phyloP scores from a whole-genome alignment of 1,140 invertebrate species.

The Aradophagus sp. region DNA sequence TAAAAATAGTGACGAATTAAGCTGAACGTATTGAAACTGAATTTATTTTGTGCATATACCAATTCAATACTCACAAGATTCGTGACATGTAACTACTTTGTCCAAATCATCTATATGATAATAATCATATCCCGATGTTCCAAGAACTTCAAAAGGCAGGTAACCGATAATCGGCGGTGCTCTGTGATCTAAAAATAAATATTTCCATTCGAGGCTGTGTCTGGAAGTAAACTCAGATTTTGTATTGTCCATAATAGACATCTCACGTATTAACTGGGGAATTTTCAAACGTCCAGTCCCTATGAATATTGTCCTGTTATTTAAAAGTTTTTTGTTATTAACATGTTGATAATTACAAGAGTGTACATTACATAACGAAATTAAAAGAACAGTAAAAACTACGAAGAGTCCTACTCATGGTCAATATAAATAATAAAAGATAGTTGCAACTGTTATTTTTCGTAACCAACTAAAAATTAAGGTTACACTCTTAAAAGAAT shows the following conservation, averaged over 20 bases:
- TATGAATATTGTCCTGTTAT: slow-evolving; percentile 87
- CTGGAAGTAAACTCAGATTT: slow-evolving; percentile 94
- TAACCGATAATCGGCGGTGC: slow-evolving; percentile 96
- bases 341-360: too few relatives aligned
- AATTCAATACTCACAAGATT: slow-evolving; percentile 86
- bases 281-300: slow-evolving; percentile 88
- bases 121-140: slow-evolving; percentile 96
- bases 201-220: slow-evolving; percentile 97
- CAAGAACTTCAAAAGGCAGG: slow-evolving; percentile 94
- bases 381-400: too few relatives aligned
- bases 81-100: slow-evolving; percentile 89
- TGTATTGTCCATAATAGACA: slow-evolving; percentile 85
- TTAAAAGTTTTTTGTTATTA: too few relatives aligned
- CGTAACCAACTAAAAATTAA: too few relatives aligned
- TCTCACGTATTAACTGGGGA: slow-evolving; percentile 89
- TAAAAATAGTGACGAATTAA: too few relatives aligned
- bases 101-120: slow-evolving; percentile 96
- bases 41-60: too few relatives aligned
- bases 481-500: too few relatives aligned
- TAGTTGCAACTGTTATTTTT: too few relatives aligned
- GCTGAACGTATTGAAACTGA: too few relatives aligned
- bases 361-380: too few relatives aligned
- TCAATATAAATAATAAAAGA: too few relatives aligned
- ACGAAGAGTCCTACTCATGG: too few relatives aligned
- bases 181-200: slow-evolving; percentile 93